Evolutionary conservation across 2,888 invertebrate genomes (phyloP).

Genomic region (Tanytarsus gracilentus): DNA sequence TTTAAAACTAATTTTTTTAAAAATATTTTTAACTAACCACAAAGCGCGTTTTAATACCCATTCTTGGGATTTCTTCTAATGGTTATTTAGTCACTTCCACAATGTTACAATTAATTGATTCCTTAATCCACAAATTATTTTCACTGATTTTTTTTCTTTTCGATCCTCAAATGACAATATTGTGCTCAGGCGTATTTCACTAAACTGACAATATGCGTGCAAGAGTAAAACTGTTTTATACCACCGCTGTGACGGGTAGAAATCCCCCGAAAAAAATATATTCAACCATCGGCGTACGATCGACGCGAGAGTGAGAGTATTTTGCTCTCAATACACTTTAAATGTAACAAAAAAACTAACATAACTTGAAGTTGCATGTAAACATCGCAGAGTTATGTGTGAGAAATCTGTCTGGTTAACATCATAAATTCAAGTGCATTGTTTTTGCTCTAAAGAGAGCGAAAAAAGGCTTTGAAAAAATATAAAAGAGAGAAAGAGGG

Average conservation of each 20-base stretch:
- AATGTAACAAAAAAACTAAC: too few species aligned
- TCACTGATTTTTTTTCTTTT: background rate
- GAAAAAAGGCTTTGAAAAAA: background rate
- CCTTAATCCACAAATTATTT: background rate
- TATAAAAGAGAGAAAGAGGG: background rate
- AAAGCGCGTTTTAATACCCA: conserved; percentile 11
- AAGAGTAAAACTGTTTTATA: conserved; percentile 22
- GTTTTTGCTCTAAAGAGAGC: too few species aligned
- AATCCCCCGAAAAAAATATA: conserved; percentile 16
- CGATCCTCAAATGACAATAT: background rate
- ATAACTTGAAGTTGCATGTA: too few species aligned
- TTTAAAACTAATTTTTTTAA: background rate
- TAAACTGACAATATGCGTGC: conserved; percentile 24
- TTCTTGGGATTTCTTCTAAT: conserved; percentile 12
- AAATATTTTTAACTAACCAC: conserved; percentile 15
- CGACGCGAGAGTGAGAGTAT: too few species aligned
- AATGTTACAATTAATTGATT: background rate
- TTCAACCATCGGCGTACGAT: background rate
- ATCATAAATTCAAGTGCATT: conserved; percentile 19
- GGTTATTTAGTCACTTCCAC: background rate
- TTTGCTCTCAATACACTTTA: too few species aligned
- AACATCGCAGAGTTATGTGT: too few species aligned
- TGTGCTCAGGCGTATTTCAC: background rate
- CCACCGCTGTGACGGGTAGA: conserved; percentile 2
- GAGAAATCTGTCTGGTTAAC: too few species aligned